phyloP scores from a whole-genome alignment of 2,888 invertebrate species.

The Lasioglossum oenotherae region DNA sequence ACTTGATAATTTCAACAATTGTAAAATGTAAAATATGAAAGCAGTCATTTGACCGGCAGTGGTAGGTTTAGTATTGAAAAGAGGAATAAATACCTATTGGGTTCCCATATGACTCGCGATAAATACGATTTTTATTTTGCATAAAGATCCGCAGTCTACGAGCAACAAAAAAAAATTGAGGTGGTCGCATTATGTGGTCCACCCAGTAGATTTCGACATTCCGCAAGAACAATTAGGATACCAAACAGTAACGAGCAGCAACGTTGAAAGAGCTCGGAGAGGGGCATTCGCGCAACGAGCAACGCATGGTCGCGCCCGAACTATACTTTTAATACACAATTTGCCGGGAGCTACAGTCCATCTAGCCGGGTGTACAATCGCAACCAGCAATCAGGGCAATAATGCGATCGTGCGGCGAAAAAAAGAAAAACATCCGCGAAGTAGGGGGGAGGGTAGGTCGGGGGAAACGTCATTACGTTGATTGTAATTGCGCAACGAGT shows the following conservation, averaged over 20 bases:
- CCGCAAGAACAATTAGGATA: background rate
- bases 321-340: slow-evolving; percentile 32
- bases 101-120: too few species aligned
- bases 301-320: background rate
- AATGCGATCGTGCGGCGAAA: slow-evolving; percentile 63
- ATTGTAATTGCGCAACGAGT: slow-evolving; percentile 78
- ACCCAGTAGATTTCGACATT: background rate
- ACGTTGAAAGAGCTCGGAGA: background rate
- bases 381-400: slow-evolving; percentile 68
- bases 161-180: too few species aligned
- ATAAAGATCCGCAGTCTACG: too few species aligned
- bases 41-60: too few species aligned
- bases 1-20: too few species aligned
- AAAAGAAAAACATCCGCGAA: slow-evolving; percentile 47
- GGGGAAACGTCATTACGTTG: slow-evolving; percentile 78
- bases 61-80: too few species aligned
- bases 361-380: slow-evolving; percentile 40
- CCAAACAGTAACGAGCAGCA: background rate
- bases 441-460: slow-evolving; percentile 41
- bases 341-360: slow-evolving; percentile 11
- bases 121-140: too few species aligned
- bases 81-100: too few species aligned
- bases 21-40: too few species aligned
- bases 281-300: background rate
- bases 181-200: background rate